Conservation (phyloP, 1,140 invertebrate species). For the Subanguina moxae region DNA sequence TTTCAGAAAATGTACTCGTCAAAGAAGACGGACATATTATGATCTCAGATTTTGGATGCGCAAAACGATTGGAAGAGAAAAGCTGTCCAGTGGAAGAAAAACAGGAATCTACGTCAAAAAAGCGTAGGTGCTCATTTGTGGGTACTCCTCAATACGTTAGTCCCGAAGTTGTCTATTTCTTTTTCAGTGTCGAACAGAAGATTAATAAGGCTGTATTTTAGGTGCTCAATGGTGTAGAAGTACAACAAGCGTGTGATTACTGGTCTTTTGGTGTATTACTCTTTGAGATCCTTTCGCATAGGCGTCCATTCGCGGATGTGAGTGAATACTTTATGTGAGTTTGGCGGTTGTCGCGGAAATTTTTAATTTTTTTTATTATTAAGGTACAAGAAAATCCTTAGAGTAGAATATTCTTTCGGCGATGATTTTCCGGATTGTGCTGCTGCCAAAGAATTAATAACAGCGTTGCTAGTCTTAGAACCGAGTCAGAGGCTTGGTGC, state of each 20-base stretch:
- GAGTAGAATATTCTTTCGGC: background rate
- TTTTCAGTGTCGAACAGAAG: background rate
- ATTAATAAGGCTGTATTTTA: slow-evolving; percentile 20
- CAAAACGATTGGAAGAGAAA: slow-evolving; percentile 17
- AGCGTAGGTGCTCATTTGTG: slow-evolving; percentile 77
- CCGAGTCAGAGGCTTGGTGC: slow-evolving; percentile 1
- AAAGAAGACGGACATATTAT: slow-evolving; percentile 40
- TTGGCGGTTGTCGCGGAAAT: slow-evolving; percentile 72
- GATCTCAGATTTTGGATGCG: slow-evolving; percentile 44
- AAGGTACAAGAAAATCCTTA: background rate
- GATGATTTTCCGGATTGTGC: slow-evolving; percentile 18
- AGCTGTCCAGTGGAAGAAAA: background rate
- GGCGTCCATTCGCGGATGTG: slow-evolving; percentile 80
- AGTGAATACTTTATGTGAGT: slow-evolving; percentile 89
- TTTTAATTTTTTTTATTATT: slow-evolving; percentile 63
- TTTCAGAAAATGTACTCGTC: slow-evolving; percentile 38
- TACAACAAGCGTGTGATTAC: slow-evolving; percentile 75
- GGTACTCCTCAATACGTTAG: slow-evolving; percentile 97
- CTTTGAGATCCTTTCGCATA: slow-evolving; percentile 84
- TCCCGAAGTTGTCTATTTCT: slow-evolving; percentile 77
- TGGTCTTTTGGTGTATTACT: slow-evolving; percentile 67
- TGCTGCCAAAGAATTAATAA: slow-evolving; percentile 17
- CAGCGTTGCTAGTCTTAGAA: slow-evolving; percentile 13
- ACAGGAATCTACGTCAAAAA: background rate
- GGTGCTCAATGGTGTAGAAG: slow-evolving; percentile 61